Base-by-base conservation (phyloP, 1,140 invertebrate species). In the Pseudomyrmex dendroicus region DNA sequence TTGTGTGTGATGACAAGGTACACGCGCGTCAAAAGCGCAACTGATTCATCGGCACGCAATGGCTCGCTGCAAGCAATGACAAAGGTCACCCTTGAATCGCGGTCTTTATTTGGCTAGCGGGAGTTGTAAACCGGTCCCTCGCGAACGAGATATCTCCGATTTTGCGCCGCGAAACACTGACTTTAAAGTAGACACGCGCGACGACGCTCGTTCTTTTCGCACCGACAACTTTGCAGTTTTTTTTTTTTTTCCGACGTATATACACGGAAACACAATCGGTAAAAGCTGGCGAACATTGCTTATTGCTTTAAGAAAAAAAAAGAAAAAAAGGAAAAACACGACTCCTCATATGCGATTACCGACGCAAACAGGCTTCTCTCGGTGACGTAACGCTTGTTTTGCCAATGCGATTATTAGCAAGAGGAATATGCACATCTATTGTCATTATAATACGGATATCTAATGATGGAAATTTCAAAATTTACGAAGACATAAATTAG, bases 31-130 rank as follows among this genome's bases (percentile, higher is more conserved):
- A 68, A 88, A 74, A 73, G 74, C 84, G 78, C 50, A 85, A 86
- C 74, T 84, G 85, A 89, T 83, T 86, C 86, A 86, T 77, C 85
- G 74, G 68, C 82, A 72, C 70, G 85, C 67, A 85, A 83, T 64
- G 61, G 22, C 80, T 73, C 52, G 50, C 63, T 68, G 74, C 84
- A 61, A 68, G 35, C 86, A 76, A 63, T 82, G 83, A 83, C 83
- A 85, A 85, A 86, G 88, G 88, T 88, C 82, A 78, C 72, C 67
- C 74, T 83, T 72, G 85, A 82, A 57, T n/a, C 56, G 35, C 48
- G 22, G 46, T 77, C 73, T 66, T 77, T 48, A 64, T 68, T 83
- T 35, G 54, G 76, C 35, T 44, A 12, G 20, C 44, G 15, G 46
- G 59, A 70, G 10, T n/a, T 48, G 15, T 12, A 9, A 80, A 61